Evolutionary conservation across 2,113 vertebrate genomes (phyloP), one percentile per base, ranked within the genome.

Genomic region (Nycticorax nycticorax): DNA sequence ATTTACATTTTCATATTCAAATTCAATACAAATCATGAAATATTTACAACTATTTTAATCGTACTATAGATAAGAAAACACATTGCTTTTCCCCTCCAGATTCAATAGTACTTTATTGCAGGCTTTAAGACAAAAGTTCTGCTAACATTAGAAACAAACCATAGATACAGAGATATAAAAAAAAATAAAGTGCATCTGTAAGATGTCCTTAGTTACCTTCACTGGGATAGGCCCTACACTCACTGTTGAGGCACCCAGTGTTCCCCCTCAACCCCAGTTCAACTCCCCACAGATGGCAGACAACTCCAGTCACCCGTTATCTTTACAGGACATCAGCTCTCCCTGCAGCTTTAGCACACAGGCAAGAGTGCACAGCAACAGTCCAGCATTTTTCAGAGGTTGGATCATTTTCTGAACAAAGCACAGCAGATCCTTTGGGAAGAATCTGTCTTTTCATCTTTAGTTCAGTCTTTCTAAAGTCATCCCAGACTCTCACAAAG

Each of bases 1-100:
- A 98, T 98, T 98, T 98, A 98, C 97, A 98, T 96, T 98, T 97
- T 92, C 80, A 95, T 98, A 97, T 97, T 97, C 96, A 98, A 98
- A 97, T 97, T 97, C 96, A 96, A 96, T 98, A 98, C 93, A 98
- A 98, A 98, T 98, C 39, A 91, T 14, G 23, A 95, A 96, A 93
- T 98, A 98, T 98, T 98, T 98, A 98, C 98, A 98, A 78, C 90
- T 69, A 97, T 97, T 97, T 95, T 62, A 96, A 90, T 95, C 94
- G 53, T 85, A 96, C 83, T 92, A 81, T 45, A 97, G 93, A 66
- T 87, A 97, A 86, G 92, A 95, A 96, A 98, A 97, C 85, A 85
- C 82, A 96, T 96, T 96, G 94, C 62, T 95, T 98, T 95, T 24
- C 85, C 96, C 84, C 75, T 95, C 85, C 83, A 96, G 80, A 97